Percentiles rank a stretch among this genome's conserved stretches.
Evolutionary conservation across 2,888 invertebrate species (phyloP).

Genomic region (Dryomyza anilis): DNA sequence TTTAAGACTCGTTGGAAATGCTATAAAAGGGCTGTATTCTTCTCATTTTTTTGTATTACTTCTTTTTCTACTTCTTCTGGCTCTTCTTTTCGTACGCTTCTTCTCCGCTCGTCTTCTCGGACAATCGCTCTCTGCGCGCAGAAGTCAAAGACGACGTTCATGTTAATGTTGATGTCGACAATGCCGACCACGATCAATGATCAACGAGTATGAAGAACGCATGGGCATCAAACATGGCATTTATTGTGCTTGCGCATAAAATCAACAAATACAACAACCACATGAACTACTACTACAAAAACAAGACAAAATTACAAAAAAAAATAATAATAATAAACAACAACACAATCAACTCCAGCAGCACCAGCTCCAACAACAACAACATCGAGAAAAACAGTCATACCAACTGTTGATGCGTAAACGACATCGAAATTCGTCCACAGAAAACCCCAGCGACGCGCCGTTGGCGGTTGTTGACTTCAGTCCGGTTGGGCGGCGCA

Average conservation of each 20-base stretch:
- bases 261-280: slow-evolving; percentile 18
- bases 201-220: background rate
- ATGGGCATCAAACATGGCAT: slow-evolving; percentile 5
- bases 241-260: slow-evolving; percentile 25
- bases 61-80: too few relatives aligned
- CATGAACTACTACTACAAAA: background rate
- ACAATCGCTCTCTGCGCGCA: too few relatives aligned
- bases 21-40: slow-evolving; percentile 22
- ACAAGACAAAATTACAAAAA: background rate
- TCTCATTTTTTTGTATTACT: too few relatives aligned
- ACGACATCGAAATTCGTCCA: slow-evolving; percentile 30
- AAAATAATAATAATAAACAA: background rate
- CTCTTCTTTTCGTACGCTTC: too few relatives aligned
- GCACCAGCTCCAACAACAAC: background rate
- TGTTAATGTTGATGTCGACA: too few relatives aligned
- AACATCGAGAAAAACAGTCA: too few relatives aligned
- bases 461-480: slow-evolving; percentile 24
- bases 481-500: background rate
- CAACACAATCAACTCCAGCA: background rate
- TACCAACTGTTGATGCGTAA: slow-evolving; percentile 46
- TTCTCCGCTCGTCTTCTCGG: too few relatives aligned
- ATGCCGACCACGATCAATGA: too few relatives aligned
- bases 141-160: too few relatives aligned
- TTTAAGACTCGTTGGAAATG: slow-evolving; percentile 6
- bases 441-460: background rate